Percentiles rank a stretch among this genome's conserved stretches.
phyloP scores from a whole-genome alignment of 1,140 invertebrate species.

The Akabosia matsudoensis region DNA sequence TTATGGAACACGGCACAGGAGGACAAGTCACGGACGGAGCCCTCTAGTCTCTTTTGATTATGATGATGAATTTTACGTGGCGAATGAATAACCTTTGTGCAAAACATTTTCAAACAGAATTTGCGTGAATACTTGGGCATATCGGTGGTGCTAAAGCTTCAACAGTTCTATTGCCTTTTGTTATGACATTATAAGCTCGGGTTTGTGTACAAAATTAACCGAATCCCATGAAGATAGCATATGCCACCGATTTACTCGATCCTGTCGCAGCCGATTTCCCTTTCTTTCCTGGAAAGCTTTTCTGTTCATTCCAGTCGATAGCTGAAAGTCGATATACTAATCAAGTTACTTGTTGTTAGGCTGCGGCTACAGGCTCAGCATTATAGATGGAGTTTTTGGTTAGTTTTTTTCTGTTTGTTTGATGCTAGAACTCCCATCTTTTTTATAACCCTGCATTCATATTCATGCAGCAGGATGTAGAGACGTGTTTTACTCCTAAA shows the following conservation, averaged over 20 bases:
- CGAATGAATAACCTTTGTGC: background rate
- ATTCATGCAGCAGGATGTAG: constrained; percentile 14
- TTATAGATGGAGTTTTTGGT: background rate
- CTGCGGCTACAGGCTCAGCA: too few relatives aligned
- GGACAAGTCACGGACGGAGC: background rate
- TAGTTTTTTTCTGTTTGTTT: background rate
- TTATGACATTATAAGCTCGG: too few relatives aligned
- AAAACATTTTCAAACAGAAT: constrained; percentile 1
- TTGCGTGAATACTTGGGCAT: background rate
- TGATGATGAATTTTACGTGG: constrained; percentile 20
- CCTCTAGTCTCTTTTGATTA: constrained; percentile 6
- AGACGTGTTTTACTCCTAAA: constrained; percentile 16
- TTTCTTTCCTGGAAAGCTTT: background rate
- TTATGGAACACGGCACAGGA: background rate
- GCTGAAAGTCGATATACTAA: background rate
- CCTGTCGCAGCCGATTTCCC: too few relatives aligned
- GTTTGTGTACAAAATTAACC: too few relatives aligned
- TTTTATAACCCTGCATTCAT: constrained; percentile 18
- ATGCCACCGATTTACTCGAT: too few relatives aligned
- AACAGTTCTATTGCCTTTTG: too few relatives aligned
- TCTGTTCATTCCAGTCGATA: background rate
- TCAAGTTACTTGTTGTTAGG: background rate
- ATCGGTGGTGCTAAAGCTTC: too few relatives aligned
- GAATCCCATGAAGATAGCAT: too few relatives aligned
- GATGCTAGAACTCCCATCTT: background rate